Base-by-base conservation (phyloP, 2,797 vertebrate species). In the Eupleurogrammus muticus region DNA sequence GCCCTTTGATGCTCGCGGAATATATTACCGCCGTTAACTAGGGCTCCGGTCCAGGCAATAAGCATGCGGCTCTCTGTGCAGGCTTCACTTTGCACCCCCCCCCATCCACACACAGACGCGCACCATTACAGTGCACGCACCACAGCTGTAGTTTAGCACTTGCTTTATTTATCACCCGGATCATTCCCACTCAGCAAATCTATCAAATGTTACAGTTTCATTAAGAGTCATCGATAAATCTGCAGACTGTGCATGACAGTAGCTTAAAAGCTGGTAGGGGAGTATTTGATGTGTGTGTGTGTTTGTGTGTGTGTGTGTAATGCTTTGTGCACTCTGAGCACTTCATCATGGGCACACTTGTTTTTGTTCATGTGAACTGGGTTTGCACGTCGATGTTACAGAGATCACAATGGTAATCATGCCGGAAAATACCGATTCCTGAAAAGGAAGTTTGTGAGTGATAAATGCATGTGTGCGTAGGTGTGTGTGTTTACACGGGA, bases 1-100 rank as follows among this genome's bases (percentile, higher is more conserved):
- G 87, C 77, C n/a, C 86, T 92, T 91, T 92, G 91, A 92, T 90
- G 88, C 72, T 49, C 5, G 12, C 2, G 55, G 82, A 91, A 89
- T 90, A 79, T 70, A 91, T 90, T 88, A 89, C 61, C 4, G 34
- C 71, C 13, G 50, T 75, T 90, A 91, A 87, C 88, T 73, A 75
- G 81, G 61, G 68, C 83, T 87, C 59, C 75, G 16, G 42, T 86
- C 75, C 75, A 61, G 70, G 83, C 86, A 79, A 87, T 87, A 71
- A 85, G 84, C 83, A 89, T 86, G 83, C 85, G 76, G 77, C 83
- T 84, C 84, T 83, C 82, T 83, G 71, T 60, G 50, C 77, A 73
- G 68, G 36, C 81, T 89, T 70, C 72, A 68, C 80, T 83, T 81
- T 28, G 28, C 28, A 40, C 69, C 63, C 52, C 50, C 55, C 40